A percentile compares a stretch with the other conserved stretches of the same genome.
These are phyloP conservation scores for Leptopterna dolabrata DNA, from an alignment of 2,888 invertebrate genomes.

Conservation along the genomic window DNA sequence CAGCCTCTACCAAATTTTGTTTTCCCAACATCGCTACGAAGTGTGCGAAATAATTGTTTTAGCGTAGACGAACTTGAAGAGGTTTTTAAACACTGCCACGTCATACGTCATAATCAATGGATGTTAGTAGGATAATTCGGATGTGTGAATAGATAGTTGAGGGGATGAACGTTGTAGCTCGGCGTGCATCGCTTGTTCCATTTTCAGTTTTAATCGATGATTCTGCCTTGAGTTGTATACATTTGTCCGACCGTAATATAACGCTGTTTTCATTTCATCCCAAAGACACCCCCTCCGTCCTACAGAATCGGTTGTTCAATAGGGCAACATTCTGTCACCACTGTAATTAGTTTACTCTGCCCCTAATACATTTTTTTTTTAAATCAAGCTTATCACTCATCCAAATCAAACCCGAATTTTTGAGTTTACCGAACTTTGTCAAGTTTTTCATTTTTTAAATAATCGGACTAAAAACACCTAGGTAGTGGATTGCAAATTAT, in stretches of 20 bases:
- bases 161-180: not conserved
- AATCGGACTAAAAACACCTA: not conserved
- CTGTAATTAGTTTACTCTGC: no score
- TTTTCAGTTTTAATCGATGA: not conserved
- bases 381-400: no score
- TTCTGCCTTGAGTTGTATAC: not conserved
- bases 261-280: not conserved
- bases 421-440: no score
- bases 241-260: not conserved
- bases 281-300: not conserved
- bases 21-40: not conserved
- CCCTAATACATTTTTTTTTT: no score
- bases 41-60: constrained; percentile 21
- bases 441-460: no score
- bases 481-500: not conserved
- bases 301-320: not conserved
- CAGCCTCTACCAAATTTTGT: not conserved
- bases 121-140: constrained; percentile 25
- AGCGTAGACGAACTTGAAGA: constrained; percentile 38
- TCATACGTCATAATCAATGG: constrained; percentile 51
- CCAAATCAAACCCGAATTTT: no score
- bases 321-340: no score
- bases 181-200: not conserved
- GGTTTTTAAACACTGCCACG: constrained; percentile 44
- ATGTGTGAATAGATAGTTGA: constrained; percentile 15